Evolutionary conservation across 2,888 invertebrate genomes (phyloP), one percentile per base, ranked within the genome.

Genomic region (Cephus pygmeus): DNA sequence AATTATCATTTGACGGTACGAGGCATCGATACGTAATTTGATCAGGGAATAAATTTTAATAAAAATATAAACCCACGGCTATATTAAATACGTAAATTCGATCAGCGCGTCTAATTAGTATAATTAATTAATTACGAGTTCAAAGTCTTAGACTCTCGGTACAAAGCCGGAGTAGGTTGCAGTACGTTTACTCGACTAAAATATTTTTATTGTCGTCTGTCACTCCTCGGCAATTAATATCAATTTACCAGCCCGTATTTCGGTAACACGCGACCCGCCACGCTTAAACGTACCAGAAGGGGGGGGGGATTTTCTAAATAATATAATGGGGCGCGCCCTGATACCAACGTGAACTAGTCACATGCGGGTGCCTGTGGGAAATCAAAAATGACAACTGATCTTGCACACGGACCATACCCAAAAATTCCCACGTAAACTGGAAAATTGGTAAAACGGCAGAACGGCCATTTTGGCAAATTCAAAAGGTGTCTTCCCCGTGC

Each of bases 171-270:
- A 4, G 40, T 15, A 15, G 4, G 40, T 40, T 0, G 12, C 40
- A 15, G 69, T 33, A 69, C 69, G 69, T 4, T 69, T 69, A 34
- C 73, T 34, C 34, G 77, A 69, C 79, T 80, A 82, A 83, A 83
- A 83, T 82, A 79, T 81, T 83, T 73, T 76, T 81, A 83, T 82
- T 82, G 82, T 81, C 80, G 80, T 79, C 81, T 79, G 78, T 79
- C 81, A 81, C 79, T 79, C 69, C 73, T 80, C 76, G 79, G 80
- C 84, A 83, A 85, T 87, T 85, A 85, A 85, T 82, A 82, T 79
- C 85, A 87, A 87, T 88, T 88, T 84, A 81, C 79, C 79, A 79
- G 84, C 88, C 87, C 88, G 87, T 87, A 88, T 88, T 86, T 85
- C 83, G 81, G 83, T 81, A 84, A 84, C 82, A 82, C 83, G 84